Base-by-base conservation (phyloP, 2,113 vertebrate species). In the Mugil cephalus region DNA sequence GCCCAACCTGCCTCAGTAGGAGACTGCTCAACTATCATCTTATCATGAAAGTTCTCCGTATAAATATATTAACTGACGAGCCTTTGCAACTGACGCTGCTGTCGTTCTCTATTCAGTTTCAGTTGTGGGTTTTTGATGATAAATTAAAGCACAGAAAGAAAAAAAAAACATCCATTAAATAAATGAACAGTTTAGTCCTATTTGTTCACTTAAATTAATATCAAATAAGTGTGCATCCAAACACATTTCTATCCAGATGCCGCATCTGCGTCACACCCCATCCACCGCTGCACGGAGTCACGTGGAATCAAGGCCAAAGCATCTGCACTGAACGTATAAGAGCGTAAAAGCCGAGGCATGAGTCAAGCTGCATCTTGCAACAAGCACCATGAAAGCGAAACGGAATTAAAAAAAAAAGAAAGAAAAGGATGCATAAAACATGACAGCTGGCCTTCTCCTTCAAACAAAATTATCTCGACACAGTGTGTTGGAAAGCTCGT, bases 381-480 rank as follows among this genome's bases (percentile, higher is more conserved):
- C 21, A 48, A 30, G 42, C 55, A 12, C 18, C 30, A 2, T 60
- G 12, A 56, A 36, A 7, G 53, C 64, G 67, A 80, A 79, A 64
- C 60, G 8, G 47, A 79, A 76, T 17, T 62, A 56, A 71, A 81
- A 79, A 76, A n/a, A 30, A 30, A 3, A 3, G 5, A 59, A 56
- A 71, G 81, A 77, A 78, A 69, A 7, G 7, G 54, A 82, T 82
- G 74, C 73, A 89, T 87, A 87, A 89, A 89, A 85, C 81, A 82
- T 83, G 80, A 79, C 74, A 85, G 83, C 79, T 75, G 74, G 74
- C 67, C 53, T 65, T 66, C 65, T 56, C 18, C 43, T 70, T 77
- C 69, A 71, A 36, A 84, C 8, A 8, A 77, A 88, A 71, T 72
- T 24, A 64, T 75, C 18, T 62, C 36, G 74, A 89, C 88, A 51